Conservation (phyloP, 2,797 vertebrate genomes). For the Pogoniulus pusillus region DNA sequence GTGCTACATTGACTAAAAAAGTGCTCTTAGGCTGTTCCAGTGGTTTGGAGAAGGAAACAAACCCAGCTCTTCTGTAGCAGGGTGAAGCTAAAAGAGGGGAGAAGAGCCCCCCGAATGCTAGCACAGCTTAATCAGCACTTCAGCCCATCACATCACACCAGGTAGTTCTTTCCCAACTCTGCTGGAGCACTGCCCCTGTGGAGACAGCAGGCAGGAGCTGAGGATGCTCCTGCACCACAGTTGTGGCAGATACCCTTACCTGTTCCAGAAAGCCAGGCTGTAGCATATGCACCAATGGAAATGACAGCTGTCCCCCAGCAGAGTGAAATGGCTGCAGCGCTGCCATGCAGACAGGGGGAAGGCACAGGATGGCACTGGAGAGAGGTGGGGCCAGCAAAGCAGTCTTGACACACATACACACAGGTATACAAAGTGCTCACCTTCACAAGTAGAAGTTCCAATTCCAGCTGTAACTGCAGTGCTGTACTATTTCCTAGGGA, state of each 20-base stretch:
- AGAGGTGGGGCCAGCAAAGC: background rate
- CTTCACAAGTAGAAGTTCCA: background rate
- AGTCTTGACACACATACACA: background rate
- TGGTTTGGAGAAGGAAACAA: background rate
- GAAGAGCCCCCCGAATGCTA: background rate
- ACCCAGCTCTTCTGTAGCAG: background rate
- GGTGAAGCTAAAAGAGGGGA: background rate
- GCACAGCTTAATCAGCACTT: background rate
- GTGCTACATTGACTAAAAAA: constrained; percentile 32
- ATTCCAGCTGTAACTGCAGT: background rate
- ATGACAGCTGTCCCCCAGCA: background rate
- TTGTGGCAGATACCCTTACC: background rate
- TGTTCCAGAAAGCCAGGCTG: background rate
- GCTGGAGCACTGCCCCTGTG: background rate
- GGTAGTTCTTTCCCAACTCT: background rate
- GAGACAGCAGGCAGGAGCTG: background rate
- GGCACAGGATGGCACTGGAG: background rate
- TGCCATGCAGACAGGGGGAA: background rate
- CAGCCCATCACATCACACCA: background rate
- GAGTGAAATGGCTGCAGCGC: background rate
- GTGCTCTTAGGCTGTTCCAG: constrained; percentile 1
- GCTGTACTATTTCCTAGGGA: background rate
- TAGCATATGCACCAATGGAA: rapidly evolving
- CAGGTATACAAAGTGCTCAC: background rate
- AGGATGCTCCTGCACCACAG: background rate